Evolutionary conservation across 2,888 invertebrate genomes (phyloP).

Genomic region (Drosophila kambysellisi): DNA sequence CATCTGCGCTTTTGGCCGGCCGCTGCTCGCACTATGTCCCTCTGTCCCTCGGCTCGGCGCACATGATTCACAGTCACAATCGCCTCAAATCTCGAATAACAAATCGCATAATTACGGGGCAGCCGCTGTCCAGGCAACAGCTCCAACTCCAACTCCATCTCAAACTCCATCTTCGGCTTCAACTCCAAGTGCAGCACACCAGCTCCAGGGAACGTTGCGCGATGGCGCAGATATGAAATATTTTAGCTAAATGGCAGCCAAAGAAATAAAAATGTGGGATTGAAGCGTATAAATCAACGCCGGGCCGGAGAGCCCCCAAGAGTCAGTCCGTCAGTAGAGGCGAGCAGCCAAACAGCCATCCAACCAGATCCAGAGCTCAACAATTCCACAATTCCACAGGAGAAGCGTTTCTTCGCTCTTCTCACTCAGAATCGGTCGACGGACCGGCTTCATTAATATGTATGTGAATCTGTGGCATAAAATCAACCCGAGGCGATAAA

Average conservation of each 20-base stretch:
- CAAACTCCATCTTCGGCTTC: conserved; percentile 33
- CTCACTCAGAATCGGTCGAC: conserved; percentile 16
- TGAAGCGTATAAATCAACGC: conserved; percentile 84
- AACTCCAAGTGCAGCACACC: conserved; percentile 20
- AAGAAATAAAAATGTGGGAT: conserved; percentile 83
- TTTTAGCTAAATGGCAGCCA: conserved; percentile 83
- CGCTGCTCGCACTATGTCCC: background rate
- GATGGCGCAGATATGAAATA: conserved; percentile 81
- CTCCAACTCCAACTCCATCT: conserved; percentile 22
- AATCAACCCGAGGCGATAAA: conserved; percentile 79
- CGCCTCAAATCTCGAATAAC: conserved; percentile 84
- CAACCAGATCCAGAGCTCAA: background rate
- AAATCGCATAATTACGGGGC: conserved; percentile 85
- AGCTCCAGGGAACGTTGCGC: conserved; percentile 54
- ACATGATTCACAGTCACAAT: conserved; percentile 83
- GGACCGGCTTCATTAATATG: conserved; percentile 69
- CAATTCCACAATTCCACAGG: background rate
- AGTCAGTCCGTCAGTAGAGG: conserved; percentile 25
- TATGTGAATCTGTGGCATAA: conserved; percentile 66
- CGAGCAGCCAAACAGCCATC: conserved; percentile 4
- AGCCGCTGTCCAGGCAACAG: conserved; percentile 69
- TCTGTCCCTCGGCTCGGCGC: conserved; percentile 14
- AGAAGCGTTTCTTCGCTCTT: conserved; percentile 35
- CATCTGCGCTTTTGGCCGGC: conserved; percentile 65
- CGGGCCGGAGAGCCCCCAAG: conserved; percentile 18